These are phyloP conservation scores for Tetranychus urticae DNA, from an alignment of 1,140 invertebrate genomes.

Conservation along the genomic window DNA sequence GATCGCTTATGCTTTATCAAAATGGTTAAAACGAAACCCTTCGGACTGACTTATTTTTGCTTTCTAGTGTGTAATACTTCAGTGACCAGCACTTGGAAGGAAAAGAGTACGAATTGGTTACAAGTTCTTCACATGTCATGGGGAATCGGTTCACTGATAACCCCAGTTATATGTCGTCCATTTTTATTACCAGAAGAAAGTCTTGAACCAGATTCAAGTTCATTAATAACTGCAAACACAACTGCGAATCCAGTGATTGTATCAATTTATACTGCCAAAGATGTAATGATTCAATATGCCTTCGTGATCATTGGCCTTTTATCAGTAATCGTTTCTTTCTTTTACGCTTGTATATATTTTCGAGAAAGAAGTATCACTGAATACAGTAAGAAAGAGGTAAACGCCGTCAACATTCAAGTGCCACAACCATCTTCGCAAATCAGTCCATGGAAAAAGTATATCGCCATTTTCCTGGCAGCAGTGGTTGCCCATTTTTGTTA, in stretches of 20 bases:
- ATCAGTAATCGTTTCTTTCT: background rate
- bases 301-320: background rate
- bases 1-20: too few relatives aligned
- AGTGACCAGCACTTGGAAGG: background rate
- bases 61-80: background rate
- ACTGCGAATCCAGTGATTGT: background rate
- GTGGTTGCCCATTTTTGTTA: background rate
- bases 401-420: background rate
- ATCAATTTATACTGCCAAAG: background rate
- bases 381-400: background rate
- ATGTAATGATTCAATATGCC: background rate
- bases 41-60: too few relatives aligned
- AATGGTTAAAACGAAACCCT: too few relatives aligned
- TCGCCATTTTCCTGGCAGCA: background rate
- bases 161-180: background rate
- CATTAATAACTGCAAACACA: background rate
- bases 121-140: background rate
- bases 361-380: background rate
- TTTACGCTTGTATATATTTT: background rate
- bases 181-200: background rate
- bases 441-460: background rate
- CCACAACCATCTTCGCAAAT: too few relatives aligned
- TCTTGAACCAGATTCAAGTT: background rate
- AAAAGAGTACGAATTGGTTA: background rate
- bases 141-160: background rate